These are phyloP conservation scores for Caenorhabditis panamensis DNA, from an alignment of 2,888 invertebrate species.

Conservation along the genomic window DNA sequence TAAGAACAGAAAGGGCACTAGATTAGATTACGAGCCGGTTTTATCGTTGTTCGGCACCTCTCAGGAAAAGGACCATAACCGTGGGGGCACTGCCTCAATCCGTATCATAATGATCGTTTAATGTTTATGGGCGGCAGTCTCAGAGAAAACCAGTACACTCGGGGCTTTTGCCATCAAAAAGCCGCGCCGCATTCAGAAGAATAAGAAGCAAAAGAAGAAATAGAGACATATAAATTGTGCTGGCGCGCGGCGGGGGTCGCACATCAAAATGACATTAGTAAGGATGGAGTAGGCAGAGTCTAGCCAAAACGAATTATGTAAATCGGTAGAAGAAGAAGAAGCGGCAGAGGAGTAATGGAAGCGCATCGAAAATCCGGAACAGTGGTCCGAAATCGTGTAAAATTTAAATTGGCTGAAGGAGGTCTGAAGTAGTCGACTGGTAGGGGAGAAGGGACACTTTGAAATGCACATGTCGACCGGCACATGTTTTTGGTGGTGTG, in stretches of 20 bases:
- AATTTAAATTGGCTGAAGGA: conserved; percentile 17
- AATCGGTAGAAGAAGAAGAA: conserved; percentile 18
- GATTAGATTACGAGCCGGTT: background rate
- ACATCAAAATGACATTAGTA: conserved; percentile 57
- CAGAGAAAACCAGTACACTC: background rate
- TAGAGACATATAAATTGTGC: conserved; percentile 56
- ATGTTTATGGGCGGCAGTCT: background rate
- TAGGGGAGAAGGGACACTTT: background rate
- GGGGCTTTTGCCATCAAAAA: conserved; percentile 5
- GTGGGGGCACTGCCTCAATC: background rate
- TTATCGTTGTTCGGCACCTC: background rate
- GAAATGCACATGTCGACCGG: conserved; percentile 19
- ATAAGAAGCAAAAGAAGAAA: conserved; percentile 3
- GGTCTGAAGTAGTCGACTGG: no score
- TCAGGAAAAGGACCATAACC: background rate
- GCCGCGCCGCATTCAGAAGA: conserved; percentile 12
- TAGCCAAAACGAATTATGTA: conserved; percentile 40
- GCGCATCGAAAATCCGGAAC: conserved; percentile 10
- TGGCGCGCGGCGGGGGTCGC: conserved; percentile 28
- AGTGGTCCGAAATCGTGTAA: background rate
- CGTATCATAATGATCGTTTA: background rate
- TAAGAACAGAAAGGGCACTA: background rate
- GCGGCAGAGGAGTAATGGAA: background rate
- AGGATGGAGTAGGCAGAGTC: background rate
- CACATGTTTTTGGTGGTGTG: conserved; percentile 27